Conservation (phyloP, 2,113 vertebrate species). For the Danio rerio region DNA sequence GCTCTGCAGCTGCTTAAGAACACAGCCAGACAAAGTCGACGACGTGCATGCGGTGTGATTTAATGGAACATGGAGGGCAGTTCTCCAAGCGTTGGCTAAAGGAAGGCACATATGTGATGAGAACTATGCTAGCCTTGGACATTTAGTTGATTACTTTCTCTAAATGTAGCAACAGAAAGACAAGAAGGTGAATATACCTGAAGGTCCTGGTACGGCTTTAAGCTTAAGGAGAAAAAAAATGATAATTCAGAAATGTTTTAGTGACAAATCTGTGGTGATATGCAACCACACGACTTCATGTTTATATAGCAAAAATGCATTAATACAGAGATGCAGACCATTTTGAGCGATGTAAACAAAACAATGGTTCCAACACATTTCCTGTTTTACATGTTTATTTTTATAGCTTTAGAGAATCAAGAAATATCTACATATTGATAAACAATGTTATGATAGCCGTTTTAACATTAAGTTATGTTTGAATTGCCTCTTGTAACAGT, state of each 20-base stretch:
- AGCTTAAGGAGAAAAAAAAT: constrained; percentile 43
- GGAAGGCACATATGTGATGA: neutral
- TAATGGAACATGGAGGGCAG: neutral
- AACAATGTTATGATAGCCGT: too few relatives aligned
- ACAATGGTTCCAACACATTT: too few relatives aligned
- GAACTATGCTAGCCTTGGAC: neutral
- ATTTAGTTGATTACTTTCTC: neutral
- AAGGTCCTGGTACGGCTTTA: constrained; percentile 29
- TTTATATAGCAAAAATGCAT: neutral
- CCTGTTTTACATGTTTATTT: too few relatives aligned
- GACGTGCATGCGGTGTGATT: neutral
- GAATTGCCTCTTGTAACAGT: too few relatives aligned
- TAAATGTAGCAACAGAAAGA: neutral
- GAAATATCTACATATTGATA: too few relatives aligned
- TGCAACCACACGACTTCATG: neutral
- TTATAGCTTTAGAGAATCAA: too few relatives aligned
- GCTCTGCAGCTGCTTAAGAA: neutral
- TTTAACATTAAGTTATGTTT: too few relatives aligned
- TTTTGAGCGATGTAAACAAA: too few relatives aligned
- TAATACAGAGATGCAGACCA: neutral
- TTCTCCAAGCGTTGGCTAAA: neutral
- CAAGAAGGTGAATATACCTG: constrained; percentile 46
- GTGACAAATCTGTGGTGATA: neutral
- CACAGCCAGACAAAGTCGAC: neutral
- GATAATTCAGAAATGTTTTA: neutral